Percentiles rank a stretch among this genome's conserved stretches.
Conservation (phyloP, 53 echinoderm and acorn worm genomes). For the Temnopleurus reevesii region DNA sequence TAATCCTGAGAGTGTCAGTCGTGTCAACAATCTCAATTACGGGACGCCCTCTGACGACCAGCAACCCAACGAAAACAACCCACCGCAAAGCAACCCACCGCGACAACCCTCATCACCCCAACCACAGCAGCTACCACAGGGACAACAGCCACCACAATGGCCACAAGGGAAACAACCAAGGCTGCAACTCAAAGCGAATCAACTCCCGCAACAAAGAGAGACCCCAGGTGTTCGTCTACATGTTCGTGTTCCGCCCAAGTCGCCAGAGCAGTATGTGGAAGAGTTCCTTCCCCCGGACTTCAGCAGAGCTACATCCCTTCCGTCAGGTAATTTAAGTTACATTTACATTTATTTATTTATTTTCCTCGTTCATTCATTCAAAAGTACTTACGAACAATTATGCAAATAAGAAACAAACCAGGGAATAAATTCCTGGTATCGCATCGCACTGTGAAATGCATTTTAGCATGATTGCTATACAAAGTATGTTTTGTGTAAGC, state of each 20-base stretch:
- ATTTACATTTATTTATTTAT: too few relatives aligned
- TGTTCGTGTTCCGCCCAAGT: neutral
- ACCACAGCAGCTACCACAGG: neutral
- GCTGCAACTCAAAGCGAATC: neutral
- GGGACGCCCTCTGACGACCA: neutral
- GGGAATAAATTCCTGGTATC: too few relatives aligned
- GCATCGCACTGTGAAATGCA: too few relatives aligned
- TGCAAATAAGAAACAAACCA: too few relatives aligned
- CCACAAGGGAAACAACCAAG: neutral
- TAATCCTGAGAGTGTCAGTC: neutral
- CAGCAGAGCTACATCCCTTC: neutral
- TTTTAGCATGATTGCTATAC: too few relatives aligned
- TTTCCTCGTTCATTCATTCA: too few relatives aligned
- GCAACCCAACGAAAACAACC: neutral
- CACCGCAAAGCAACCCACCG: neutral
- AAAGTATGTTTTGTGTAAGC: too few relatives aligned
- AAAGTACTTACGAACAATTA: too few relatives aligned
- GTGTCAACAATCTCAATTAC: neutral
- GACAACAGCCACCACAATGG: neutral
- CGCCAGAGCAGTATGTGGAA: neutral
- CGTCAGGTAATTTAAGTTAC: too few relatives aligned
- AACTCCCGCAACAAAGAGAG: neutral
- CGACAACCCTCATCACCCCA: neutral
- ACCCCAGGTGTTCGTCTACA: neutral
- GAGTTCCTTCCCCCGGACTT: neutral